phyloP scores from a whole-genome alignment of 2,797 vertebrate species.

The Acipenser transmontanus region DNA sequence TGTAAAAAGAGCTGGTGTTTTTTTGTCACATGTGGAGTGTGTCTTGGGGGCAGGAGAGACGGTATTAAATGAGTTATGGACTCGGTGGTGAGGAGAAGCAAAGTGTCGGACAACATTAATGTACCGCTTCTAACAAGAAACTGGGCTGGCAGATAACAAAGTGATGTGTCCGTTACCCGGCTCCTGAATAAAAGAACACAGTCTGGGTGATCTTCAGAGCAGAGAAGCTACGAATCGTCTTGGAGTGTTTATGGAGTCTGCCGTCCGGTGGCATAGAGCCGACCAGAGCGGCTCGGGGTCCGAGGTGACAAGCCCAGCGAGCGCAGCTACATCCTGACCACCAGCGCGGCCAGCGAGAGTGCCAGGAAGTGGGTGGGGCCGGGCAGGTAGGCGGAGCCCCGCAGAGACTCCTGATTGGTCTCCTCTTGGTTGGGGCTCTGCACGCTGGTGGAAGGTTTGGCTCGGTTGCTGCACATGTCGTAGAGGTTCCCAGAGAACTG shows the following conservation, averaged over 20 bases:
- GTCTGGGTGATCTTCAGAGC: neutral
- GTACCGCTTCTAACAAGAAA: too few relatives aligned
- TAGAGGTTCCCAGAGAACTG: slow-evolving; percentile 85
- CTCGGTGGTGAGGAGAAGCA: too few relatives aligned
- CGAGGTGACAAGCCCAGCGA: neutral
- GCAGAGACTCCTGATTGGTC: slow-evolving; percentile 81
- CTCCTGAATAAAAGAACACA: neutral
- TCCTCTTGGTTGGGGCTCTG: slow-evolving; percentile 50
- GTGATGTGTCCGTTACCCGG: neutral
- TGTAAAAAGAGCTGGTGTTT: too few relatives aligned
- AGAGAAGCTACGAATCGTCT: neutral
- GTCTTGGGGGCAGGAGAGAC: too few relatives aligned
- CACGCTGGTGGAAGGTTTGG: slow-evolving; percentile 44
- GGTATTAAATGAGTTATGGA: too few relatives aligned
- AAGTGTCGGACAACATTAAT: too few relatives aligned
- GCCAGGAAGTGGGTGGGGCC: slow-evolving; percentile 39
- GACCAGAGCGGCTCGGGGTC: neutral
- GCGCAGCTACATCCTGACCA: slow-evolving; percentile 36
- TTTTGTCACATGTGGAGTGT: too few relatives aligned
- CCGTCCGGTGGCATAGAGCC: too few relatives aligned
- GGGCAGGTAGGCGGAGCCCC: slow-evolving; percentile 43
- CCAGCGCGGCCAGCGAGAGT: slow-evolving; percentile 35
- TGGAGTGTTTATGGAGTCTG: neutral
- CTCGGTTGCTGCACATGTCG: slow-evolving; percentile 68
- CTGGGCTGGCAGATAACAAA: too few relatives aligned